Base-by-base conservation (phyloP, 2,888 invertebrate species). In the Brenthis hecate region DNA sequence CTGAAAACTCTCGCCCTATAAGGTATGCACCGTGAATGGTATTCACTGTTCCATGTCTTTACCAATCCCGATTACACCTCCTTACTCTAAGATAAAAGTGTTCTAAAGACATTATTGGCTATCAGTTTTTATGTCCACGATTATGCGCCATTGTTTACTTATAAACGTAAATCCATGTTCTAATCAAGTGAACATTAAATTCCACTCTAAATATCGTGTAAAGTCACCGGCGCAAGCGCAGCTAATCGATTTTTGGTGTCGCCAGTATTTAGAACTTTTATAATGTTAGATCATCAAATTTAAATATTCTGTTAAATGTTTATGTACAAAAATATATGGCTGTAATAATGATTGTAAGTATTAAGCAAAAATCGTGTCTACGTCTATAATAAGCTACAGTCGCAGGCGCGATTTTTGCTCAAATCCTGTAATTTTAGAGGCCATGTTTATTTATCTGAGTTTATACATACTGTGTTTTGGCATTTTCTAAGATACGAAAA, bases 181-280 rank as follows among this genome's bases (percentile, higher is more conserved):
- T 77, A 78, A 78, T 74, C 74, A 72, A 77, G 73, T 75, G 77
- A 81, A 83, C 85, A 85, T 71, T 74, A 76, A 82, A 85, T 81
- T 83, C 84, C 83, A 85, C 80, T 80, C 75, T 71, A 70, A 73
- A 76, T 72, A 74, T 72, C 76, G 56, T 75, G 77, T 79, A 77
- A 70, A 60, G 69, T 50, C 65, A 68, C 70, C 74, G 72, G 77
- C 78, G 78, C 80, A 75, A 70, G 78, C 77, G 80, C 80, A 76
- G 68, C 73, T 81, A 81, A 84, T 83, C 79, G 80, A 78, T 80
- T 81, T 80, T 81, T 79, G 81, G 78, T 81, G 82, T 81, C 79
- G 70, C 74, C 71, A 75, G 71, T 71, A 67, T 68, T 28, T 72
- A 57, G 70, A 65, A 72, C 60, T 66, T 72, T 64, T 64, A 70